phyloP scores from a whole-genome alignment of 2,888 invertebrate genomes.

The Heteropelma amictum region DNA sequence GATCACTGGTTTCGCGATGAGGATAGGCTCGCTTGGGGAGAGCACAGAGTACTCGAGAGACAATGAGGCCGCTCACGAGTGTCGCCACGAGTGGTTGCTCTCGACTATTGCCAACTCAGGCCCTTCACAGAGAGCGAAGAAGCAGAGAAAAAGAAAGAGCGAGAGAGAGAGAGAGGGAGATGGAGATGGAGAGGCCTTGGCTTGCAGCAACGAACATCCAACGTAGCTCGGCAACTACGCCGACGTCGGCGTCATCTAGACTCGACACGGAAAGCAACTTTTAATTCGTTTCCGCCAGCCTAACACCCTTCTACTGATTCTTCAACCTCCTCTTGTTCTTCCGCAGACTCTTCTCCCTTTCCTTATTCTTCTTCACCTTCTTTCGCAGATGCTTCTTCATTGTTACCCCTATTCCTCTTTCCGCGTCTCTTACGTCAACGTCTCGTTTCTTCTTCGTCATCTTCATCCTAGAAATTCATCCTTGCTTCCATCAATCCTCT shows the following conservation, averaged over 20 bases:
- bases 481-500: not conserved
- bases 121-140: constrained; percentile 69
- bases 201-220: constrained; percentile 54
- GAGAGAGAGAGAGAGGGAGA: constrained; percentile 29
- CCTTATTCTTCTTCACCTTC: constrained; percentile 20
- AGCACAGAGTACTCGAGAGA: constrained; percentile 73
- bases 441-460: constrained; percentile 12
- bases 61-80: constrained; percentile 78
- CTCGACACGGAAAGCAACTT: constrained; percentile 60
- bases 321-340: constrained; percentile 10
- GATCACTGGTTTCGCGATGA: constrained; percentile 39
- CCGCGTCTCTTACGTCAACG: constrained; percentile 9
- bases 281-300: constrained; percentile 61
- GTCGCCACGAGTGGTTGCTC: constrained; percentile 76
- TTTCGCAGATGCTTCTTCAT: constrained; percentile 1
- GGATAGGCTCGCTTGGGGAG: constrained; percentile 50
- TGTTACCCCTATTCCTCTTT: constrained; percentile 1
- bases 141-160: constrained; percentile 41
- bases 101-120: constrained; percentile 78
- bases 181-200: constrained; percentile 54
- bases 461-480: not conserved
- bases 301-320: constrained; percentile 37
- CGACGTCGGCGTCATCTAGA: constrained; percentile 52
- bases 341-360: constrained; percentile 3
- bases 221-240: constrained; percentile 49